These are phyloP conservation scores for Gambusia yucatana DNA, from an alignment of 2,797 vertebrate species.

Conservation along the genomic window DNA sequence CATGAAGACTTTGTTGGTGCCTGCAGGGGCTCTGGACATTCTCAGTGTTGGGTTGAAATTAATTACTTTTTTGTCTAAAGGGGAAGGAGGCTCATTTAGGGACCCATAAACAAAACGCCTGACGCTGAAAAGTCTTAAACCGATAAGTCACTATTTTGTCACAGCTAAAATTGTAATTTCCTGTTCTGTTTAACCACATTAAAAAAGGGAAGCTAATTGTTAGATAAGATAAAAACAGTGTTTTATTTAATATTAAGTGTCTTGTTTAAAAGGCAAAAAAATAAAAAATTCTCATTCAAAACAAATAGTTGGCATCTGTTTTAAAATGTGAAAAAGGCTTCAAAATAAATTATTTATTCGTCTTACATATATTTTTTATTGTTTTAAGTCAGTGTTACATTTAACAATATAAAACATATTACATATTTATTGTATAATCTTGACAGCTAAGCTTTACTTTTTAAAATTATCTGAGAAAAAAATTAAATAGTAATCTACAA, in stretches of 20 bases:
- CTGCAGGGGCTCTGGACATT: conserved; percentile 17
- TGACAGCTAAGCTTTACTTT: neutral
- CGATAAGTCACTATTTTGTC: too few species aligned
- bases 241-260: neutral
- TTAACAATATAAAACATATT: too few species aligned
- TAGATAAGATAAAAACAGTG: neutral
- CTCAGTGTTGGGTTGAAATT: conserved; percentile 7
- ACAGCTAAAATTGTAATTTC: neutral
- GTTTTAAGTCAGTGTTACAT: neutral
- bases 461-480: neutral
- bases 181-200: neutral
- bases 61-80: conserved; percentile 10
- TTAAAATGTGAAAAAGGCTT: neutral
- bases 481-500: neutral
- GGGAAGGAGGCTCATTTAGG: neutral
- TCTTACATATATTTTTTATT: too few species aligned
- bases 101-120: neutral
- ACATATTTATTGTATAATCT: neutral
- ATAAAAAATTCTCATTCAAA: too few species aligned
- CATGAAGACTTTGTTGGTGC: conserved; percentile 18
- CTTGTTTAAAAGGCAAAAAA: neutral
- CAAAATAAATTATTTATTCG: neutral
- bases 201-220: neutral
- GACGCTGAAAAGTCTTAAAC: conserved; percentile 10
- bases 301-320: neutral